Conservation (phyloP, 2,888 invertebrate genomes). For the Dione juno region DNA sequence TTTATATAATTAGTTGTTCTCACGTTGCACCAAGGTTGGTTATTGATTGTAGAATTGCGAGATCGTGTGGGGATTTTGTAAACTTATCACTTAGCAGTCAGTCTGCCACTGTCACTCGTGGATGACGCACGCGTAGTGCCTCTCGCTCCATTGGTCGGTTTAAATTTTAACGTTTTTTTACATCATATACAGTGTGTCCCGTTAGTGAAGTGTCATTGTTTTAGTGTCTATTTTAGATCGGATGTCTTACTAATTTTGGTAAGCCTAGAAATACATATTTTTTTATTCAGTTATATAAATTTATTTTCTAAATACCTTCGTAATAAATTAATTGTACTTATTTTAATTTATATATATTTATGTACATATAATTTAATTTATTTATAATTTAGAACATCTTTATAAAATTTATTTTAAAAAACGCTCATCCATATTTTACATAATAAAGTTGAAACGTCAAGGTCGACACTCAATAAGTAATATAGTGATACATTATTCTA, state of each 20-base stretch:
- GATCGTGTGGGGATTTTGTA: slow-evolving; percentile 48
- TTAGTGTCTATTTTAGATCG: slow-evolving; percentile 59
- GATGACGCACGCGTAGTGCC: slow-evolving; percentile 65
- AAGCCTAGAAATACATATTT: slow-evolving; percentile 24
- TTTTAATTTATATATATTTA: neutral
- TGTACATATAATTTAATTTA: neutral
- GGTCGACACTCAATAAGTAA: neutral
- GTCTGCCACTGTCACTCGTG: slow-evolving; percentile 70
- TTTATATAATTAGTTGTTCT: slow-evolving; percentile 41
- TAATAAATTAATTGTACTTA: neutral
- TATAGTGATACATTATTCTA: slow-evolving; percentile 18
- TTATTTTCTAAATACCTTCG: slow-evolving; percentile 21
- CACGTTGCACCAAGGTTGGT: slow-evolving; percentile 40
- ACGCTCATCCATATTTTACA: neutral
- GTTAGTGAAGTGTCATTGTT: slow-evolving; percentile 75
- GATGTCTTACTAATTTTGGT: slow-evolving; percentile 67
- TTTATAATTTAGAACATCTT: neutral
- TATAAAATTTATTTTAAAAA: neutral
- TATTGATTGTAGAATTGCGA: slow-evolving; percentile 46
- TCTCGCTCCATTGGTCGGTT: slow-evolving; percentile 60
- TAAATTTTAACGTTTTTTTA: slow-evolving; percentile 68
- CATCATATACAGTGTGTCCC: slow-evolving; percentile 68
- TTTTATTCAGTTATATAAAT: neutral
- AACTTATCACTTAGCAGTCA: slow-evolving; percentile 63
- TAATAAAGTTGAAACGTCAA: slow-evolving; percentile 14